Conservation (phyloP, 1,140 invertebrate genomes). For the Drosophila orosa region DNA sequence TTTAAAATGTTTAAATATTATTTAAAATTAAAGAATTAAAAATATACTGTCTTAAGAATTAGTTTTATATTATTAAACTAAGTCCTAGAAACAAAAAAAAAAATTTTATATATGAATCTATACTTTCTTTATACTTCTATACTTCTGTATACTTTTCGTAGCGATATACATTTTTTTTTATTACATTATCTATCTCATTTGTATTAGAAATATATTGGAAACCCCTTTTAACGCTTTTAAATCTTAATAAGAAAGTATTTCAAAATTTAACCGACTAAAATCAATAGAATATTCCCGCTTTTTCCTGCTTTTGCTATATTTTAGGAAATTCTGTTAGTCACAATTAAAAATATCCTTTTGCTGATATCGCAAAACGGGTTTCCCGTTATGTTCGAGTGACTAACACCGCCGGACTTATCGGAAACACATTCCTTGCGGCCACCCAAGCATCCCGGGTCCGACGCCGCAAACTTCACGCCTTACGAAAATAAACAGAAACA, state of each 20-base stretch:
- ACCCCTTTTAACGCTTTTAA: no score
- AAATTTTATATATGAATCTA: no score
- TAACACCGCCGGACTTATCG: slow-evolving; percentile 51
- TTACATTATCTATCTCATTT: no score
- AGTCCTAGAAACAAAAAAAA: no score
- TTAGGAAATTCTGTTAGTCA: background rate
- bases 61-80: no score
- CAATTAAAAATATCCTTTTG: background rate
- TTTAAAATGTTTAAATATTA: background rate
- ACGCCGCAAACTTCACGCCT: slow-evolving; percentile 55
- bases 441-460: slow-evolving; percentile 61
- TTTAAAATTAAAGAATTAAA: no score
- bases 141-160: no score
- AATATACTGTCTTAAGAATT: no score
- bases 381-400: slow-evolving; percentile 50
- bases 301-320: background rate
- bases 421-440: slow-evolving; percentile 60
- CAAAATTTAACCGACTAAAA: background rate
- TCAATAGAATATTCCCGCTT: background rate
- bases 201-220: no score
- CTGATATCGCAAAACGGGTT: slow-evolving; percentile 12
- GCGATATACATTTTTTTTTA: no score
- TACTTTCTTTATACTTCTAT: no score
- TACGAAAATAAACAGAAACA: slow-evolving; percentile 71
- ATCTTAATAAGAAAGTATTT: no score